Evolutionary conservation across 2,888 invertebrate genomes (phyloP).

Genomic region (Tanypteryx hageni): DNA sequence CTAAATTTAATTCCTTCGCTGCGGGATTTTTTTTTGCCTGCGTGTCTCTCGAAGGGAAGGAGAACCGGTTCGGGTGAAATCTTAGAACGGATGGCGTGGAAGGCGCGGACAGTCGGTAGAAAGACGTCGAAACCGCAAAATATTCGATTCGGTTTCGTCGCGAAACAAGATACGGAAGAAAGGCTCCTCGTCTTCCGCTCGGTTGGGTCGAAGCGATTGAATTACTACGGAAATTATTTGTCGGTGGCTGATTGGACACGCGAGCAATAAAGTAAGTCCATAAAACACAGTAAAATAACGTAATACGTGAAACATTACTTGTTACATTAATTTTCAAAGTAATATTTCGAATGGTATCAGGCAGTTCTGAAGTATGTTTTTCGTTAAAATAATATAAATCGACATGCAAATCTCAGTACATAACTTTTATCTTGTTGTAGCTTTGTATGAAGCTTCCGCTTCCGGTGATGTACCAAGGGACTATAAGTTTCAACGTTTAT

Average conservation of each 20-base stretch:
- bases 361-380: background rate
- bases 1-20: no score
- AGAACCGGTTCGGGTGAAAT: background rate
- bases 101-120: background rate
- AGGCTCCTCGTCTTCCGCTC: background rate
- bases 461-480: no score
- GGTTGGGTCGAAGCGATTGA: background rate
- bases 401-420: no score
- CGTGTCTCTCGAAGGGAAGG: no score
- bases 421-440: no score
- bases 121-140: constrained; percentile 18
- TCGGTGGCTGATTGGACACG: background rate
- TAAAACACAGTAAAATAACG: background rate
- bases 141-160: background rate
- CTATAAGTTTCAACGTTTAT: no score
- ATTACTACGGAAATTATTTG: background rate
- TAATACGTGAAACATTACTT: background rate
- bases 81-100: background rate
- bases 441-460: no score
- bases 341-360: background rate
- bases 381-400: background rate
- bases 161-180: background rate
- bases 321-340: no score
- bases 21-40: no score
- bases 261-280: background rate